Base-by-base conservation (phyloP, 30 jellyfish, hydroid and myxozoan genomes). In the Hydra vulgaris region DNA sequence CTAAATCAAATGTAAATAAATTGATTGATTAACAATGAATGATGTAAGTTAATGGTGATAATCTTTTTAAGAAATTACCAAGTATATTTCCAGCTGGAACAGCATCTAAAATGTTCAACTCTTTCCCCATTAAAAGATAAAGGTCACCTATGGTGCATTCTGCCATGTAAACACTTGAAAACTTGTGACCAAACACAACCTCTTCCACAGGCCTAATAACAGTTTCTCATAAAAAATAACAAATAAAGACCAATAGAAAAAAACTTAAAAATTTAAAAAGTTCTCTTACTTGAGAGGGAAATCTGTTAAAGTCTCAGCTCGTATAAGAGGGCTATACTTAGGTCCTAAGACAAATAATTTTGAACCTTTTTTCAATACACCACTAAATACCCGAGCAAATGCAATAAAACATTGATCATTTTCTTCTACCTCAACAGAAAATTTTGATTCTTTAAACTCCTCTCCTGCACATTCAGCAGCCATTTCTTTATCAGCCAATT, bases 51-150 rank as follows among this genome's bases (percentile, higher is more conserved):
- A n/a, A n/a, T n/a, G n/a, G n/a, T n/a, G n/a, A n/a, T n/a, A n/a
- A n/a, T 40, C 12, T 40, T 5, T 40, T 40, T 40, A 40, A 12
- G 61, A 40, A 40, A 40, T 77, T 88, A 94, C 99, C 99, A 54
- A 94, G 81, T 55, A 94, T 86, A 77, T 86, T 89, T 80, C 99
- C 99, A 40, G 99, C 96, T 4, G 99, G 97, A 0, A 88, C 94
- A 78, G 81, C 84, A 21, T 82, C 97, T 18, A 94, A 69, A 61
- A 70, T 69, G 17, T 85, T 95, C 54, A 94, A 85, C 66, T 89
- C 99, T 72, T 92, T 84, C 67, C 99, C 99, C 99, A 94, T 94
- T 95, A 94, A 84, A 12, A 94, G 79, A 72, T 74, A 94, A 27
- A 94, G 81, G 73, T 88, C 95, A 1, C 85, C 93, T 18, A 94